Base-by-base conservation (phyloP, 2,888 invertebrate genomes). In the Drosophila gaucha region DNA sequence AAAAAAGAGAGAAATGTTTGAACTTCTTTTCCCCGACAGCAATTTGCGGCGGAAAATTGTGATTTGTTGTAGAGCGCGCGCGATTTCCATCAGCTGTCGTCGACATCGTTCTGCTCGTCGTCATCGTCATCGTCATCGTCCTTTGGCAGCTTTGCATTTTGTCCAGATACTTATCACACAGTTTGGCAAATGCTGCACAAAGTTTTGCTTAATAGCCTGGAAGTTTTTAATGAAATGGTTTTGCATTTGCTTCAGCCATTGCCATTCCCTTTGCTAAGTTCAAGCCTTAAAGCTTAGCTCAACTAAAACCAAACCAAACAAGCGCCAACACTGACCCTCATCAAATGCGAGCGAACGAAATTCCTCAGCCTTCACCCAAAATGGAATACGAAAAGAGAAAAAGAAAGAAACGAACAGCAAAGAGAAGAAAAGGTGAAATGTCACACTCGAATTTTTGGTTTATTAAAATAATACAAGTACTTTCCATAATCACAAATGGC, bases 151-250 rank as follows among this genome's bases (percentile, higher is more conserved):
- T 83, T 83, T 83, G 87, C 82, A 83, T 83, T 83, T 88, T 88
- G 75, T 70, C 86, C 84, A 85, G 84, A 85, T 85, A 85, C 84
- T 85, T 85, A 85, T 85, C 84, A 88, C 84, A 88, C 84, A 88
- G 88, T 85, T 83, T 88, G 83, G 84, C 86, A 80, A 87, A 87
- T 87, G 87, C 82, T 85, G 82, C 87, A 85, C 88, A 85, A 88
- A 85, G 84, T 85, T 83, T 85, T 85, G 84, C 84, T 85, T 85
- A 85, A 85, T 85, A 85, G 84, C 84, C 88, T 85, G 84, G 84
- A 85, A 85, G 84, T 85, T 85, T 85, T 85, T 85, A 85, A 85
- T 85, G 84, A 85, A 85, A 85, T 83, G 84, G 74, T 74, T 62
- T 66, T 64, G 44, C 55, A 31, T 39, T 46, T 20, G 46, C 30